These are phyloP conservation scores for Cantharis flavilabris DNA, from an alignment of 2,888 invertebrate species.

Conservation along the genomic window DNA sequence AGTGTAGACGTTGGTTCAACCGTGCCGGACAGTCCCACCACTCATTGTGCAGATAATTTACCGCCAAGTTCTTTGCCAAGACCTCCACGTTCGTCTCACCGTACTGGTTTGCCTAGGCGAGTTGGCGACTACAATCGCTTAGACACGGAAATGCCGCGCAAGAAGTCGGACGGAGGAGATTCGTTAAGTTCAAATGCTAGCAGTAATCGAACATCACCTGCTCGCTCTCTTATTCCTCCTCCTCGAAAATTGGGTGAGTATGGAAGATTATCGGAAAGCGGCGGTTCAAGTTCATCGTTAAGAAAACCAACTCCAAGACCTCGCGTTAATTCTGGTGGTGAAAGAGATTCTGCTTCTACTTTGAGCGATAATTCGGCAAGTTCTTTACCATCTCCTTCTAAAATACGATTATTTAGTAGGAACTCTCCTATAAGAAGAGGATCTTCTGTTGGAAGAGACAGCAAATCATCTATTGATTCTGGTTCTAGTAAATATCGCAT, in stretches of 20 bases:
- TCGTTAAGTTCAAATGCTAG: slow-evolving; percentile 53
- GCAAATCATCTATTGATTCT: slow-evolving; percentile 54
- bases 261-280: slow-evolving; percentile 62
- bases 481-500: slow-evolving; percentile 73
- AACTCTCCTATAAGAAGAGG: slow-evolving; percentile 59
- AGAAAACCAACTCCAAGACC: slow-evolving; percentile 47
- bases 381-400: slow-evolving; percentile 66
- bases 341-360: slow-evolving; percentile 60
- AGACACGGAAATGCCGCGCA: slow-evolving; percentile 55
- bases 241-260: slow-evolving; percentile 64
- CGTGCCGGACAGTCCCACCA: slow-evolving; percentile 38
- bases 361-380: slow-evolving; percentile 62
- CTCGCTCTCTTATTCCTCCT: slow-evolving; percentile 59
- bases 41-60: slow-evolving; percentile 61
- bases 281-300: slow-evolving; percentile 49
- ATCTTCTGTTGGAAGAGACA: slow-evolving; percentile 63
- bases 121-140: slow-evolving; percentile 71
- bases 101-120: slow-evolving; percentile 56
- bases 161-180: slow-evolving; percentile 54
- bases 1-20: slow-evolving; percentile 40
- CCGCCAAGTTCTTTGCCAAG: slow-evolving; percentile 75
- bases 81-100: slow-evolving; percentile 65
- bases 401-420: slow-evolving; percentile 54
- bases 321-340: slow-evolving; percentile 55
- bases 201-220: slow-evolving; percentile 55